Evolutionary conservation across 2,888 invertebrate genomes (phyloP), one percentile per base, ranked within the genome.

Genomic region (Toxonevra muliebris): DNA sequence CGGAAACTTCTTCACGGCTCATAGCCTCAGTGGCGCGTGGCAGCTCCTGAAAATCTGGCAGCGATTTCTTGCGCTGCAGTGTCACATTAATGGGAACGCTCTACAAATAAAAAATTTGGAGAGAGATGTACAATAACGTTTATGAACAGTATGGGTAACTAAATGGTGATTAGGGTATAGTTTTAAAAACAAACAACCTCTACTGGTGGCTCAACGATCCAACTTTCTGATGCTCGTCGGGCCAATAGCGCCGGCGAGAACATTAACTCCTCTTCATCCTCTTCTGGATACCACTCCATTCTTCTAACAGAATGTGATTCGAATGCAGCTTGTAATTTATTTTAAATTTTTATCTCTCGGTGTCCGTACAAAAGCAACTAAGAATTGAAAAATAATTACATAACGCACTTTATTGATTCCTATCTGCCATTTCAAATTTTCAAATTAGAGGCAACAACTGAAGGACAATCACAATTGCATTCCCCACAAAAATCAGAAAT

Each of bases 1-100:
- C 91, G 74, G 97, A 96, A 61, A 97, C 97, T 87, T 98, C 97
- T 86, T 97, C 97, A 68, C 98, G 90, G 64, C 96, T 93, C 93
- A 98, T 94, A 76, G 91, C 91, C 76, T 92, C 91, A 67, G 92
- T 90, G 76, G 92, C 90, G 69, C 92, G 90, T 68, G 95, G 92
- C 85, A 94, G 89, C 72, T 91, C 92, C 80, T 94, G 93, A 80
- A 96, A 92, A 87, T 98, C 98, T 64, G 98, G 98, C 87, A 99
- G 90, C 76, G 97, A 98, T 87, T 98, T 98, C 87, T 97, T 96
- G 78, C 95, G 90, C 87, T 94, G 95, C 78, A 96, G 88, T 78
- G 93, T 89, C 83, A 91, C 90, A 82, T 91, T 90, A 75, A 90
- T 90, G 82, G 92, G 92, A 85, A 93, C 86, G 87, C 91, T 92